Base-by-base conservation (phyloP, 2,888 invertebrate genomes). In the Fragum sueziense region DNA sequence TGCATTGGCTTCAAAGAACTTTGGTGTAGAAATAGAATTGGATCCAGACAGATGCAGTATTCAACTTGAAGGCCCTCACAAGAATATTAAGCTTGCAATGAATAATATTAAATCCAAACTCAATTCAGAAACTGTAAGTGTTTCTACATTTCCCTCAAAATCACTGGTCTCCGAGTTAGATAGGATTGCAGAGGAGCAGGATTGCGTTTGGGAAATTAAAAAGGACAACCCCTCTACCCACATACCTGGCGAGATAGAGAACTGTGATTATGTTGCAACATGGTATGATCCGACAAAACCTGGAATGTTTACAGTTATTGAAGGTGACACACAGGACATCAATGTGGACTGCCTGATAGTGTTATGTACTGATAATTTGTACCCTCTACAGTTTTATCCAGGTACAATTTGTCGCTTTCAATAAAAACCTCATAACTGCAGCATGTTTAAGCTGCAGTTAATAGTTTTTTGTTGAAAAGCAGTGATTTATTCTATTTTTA, bases 341-440 rank as follows among this genome's bases (percentile, higher is more conserved):
- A 29, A 33, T 33, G 61, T 61, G 4, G 61, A 61, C 27, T 61
- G 61, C 20, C 27, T 61, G 2, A 61, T 61, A 33, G 61, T 61
- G 7, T 33, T 61, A 33, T 29, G 31, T 27, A 61, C 61, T 9
- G 33, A 61, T 27, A 61, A 33, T n/a, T 20, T 61, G 4, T 61
- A 9, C 33, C 61, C 61, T 3, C 14, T 61, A 33, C 61, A 61
- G 20, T 9, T 61, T 17, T 31, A n/a, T 9, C 61, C 61, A 61
- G 33, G 61, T 61, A 33, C 14, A 7, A n/a, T n/a, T n/a, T n/a
- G n/a, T n/a, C n/a, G n/a, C n/a, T n/a, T n/a, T n/a, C n/a, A n/a
- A n/a, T n/a, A n/a, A n/a, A n/a, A n/a, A n/a, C n/a, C n/a, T n/a
- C n/a, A n/a, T n/a, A n/a, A n/a, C n/a, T n/a, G n/a, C n/a, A n/a